A percentile compares a stretch with the other conserved stretches of the same genome.
These are phyloP conservation scores for Pluvianellus socialis DNA, from an alignment of 2,113 vertebrate genomes.

Conservation along the genomic window DNA sequence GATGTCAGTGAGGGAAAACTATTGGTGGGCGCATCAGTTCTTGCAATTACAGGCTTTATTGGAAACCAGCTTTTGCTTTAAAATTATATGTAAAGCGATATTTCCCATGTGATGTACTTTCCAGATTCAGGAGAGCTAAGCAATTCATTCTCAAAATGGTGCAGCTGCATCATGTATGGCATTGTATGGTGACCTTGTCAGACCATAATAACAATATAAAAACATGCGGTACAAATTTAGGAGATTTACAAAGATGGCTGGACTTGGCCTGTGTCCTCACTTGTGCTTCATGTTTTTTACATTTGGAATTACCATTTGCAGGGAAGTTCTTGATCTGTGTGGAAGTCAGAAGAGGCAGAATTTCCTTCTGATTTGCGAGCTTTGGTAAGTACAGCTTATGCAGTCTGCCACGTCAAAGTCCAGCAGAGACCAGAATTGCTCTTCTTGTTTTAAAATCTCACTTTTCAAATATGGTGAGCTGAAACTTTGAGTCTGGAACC, in stretches of 20 bases:
- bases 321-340: fast-evolving
- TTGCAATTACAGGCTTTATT: conserved; percentile 56
- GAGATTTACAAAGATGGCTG: not conserved
- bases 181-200: not conserved
- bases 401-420: not conserved
- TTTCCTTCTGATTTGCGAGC: not conserved
- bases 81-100: conserved; percentile 68
- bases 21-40: conserved; percentile 48
- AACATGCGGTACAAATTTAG: not conserved
- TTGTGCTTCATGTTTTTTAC: not conserved
- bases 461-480: not conserved
- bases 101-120: conserved; percentile 43
- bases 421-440: not conserved
- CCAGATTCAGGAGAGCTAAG: not conserved
- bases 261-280: not conserved
- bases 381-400: not conserved
- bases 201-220: not conserved
- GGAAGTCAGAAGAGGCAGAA: not conserved
- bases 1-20: conserved; percentile 59
- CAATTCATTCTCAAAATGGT: not conserved
- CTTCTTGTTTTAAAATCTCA: not conserved
- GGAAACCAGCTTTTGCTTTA: conserved; percentile 71
- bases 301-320: not conserved
- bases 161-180: not conserved
- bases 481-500: not conserved